phyloP scores from a whole-genome alignment of 2,888 invertebrate genomes.

The Hypena proboscidalis region DNA sequence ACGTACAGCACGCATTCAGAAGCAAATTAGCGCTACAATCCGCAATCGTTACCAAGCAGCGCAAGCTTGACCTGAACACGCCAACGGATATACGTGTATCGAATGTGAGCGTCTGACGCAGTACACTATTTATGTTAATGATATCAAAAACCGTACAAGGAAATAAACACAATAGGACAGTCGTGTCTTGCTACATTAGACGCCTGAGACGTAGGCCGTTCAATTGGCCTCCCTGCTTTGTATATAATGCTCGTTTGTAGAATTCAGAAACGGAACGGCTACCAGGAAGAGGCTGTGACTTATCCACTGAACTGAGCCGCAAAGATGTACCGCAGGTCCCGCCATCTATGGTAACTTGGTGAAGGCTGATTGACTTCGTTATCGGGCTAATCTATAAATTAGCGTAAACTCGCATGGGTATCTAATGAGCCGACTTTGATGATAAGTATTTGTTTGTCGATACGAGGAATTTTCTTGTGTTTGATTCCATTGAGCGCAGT shows the following conservation, averaged over 20 bases:
- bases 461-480: conserved; percentile 31
- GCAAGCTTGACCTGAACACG: conserved; percentile 58
- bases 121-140: conserved; percentile 79
- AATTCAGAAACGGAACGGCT: conserved; percentile 73
- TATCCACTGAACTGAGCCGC: conserved; percentile 65
- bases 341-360: conserved; percentile 65
- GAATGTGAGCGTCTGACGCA: conserved; percentile 72
- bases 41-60: conserved; percentile 51
- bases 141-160: conserved; percentile 80
- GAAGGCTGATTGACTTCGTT: conserved; percentile 72
- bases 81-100: conserved; percentile 66
- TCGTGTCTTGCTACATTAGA: conserved; percentile 79
- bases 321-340: conserved; percentile 62
- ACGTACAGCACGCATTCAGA: conserved; percentile 53
- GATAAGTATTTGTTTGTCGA: conserved; percentile 36
- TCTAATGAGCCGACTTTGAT: conserved; percentile 51
- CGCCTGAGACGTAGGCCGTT: conserved; percentile 70
- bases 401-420: conserved; percentile 46
- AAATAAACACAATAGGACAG: conserved; percentile 83
- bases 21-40: conserved; percentile 58
- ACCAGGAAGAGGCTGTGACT: conserved; percentile 75
- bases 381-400: conserved; percentile 62
- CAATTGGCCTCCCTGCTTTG: conserved; percentile 79
- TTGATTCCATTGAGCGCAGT: conserved; percentile 30
- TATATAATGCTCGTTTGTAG: conserved; percentile 81